phyloP scores from a whole-genome alignment of 2,797 vertebrate species.

The Coccyzus lansbergi region DNA sequence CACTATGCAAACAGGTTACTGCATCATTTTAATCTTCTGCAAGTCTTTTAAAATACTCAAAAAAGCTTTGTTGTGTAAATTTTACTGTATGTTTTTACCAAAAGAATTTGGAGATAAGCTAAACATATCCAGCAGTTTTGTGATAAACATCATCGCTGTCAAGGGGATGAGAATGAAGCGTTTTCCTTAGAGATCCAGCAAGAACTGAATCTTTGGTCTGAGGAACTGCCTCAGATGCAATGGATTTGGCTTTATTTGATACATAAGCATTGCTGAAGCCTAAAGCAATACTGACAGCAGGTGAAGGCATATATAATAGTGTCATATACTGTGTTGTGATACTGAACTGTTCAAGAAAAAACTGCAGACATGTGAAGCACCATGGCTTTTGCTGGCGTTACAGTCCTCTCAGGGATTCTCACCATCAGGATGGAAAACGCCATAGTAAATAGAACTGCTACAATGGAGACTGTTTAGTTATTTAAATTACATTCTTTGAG shows the following conservation, averaged over 20 bases:
- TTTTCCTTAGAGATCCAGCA: not conserved
- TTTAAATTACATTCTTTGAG: not conserved
- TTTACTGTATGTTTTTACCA: not conserved
- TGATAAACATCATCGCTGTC: not conserved
- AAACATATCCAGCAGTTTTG: not conserved
- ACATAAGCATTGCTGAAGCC: not conserved
- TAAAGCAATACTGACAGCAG: not conserved
- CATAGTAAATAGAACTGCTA: not conserved
- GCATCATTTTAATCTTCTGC: not conserved
- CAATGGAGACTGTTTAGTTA: not conserved
- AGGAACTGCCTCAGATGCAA: not conserved
- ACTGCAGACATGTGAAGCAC: not conserved
- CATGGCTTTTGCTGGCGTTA: not conserved
- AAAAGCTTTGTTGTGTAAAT: not conserved
- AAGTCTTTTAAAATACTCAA: not conserved
- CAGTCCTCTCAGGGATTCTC: not conserved
- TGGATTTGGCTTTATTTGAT: not conserved
- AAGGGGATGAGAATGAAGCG: not conserved
- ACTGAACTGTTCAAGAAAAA: not conserved
- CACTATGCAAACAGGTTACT: slow-evolving; percentile 9
- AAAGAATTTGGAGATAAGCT: not conserved
- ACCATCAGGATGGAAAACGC: not conserved
- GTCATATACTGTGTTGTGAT: not conserved
- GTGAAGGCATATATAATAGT: not conserved
- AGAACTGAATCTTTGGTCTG: not conserved